Evolutionary conservation across 2,888 invertebrate species (phyloP), one percentile per base, ranked within the genome.

Genomic region (Tenthredo scrophulariae): DNA sequence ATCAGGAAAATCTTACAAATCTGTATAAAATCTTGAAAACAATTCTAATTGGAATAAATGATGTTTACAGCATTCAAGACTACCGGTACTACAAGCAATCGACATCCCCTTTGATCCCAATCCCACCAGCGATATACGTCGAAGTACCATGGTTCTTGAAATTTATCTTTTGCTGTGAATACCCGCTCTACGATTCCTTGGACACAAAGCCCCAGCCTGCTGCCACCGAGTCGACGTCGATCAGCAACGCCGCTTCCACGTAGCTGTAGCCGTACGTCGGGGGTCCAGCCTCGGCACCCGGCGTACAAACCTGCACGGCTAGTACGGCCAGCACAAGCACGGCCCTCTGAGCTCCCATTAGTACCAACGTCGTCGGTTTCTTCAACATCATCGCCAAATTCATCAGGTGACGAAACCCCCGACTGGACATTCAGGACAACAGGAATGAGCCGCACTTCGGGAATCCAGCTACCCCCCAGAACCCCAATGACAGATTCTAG

Each of bases 31-130:
- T 54, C n/a, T 77, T n/a, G 0, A 7, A 54, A 77, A 22, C 2
- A 15, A 54, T 77, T 29, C 18, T 43, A 43, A 50, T 50, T 77
- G 9, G 1, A n/a, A 40, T n/a, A 40, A 67, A 67, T 67, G 13
- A 33, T 77, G 50, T 86, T 94, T 94, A 15, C 93, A 97, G 97
- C 93, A 96, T 97, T 93, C 96, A 97, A 84, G 97, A 97, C 91
- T 98, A 98, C 94, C 95, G 97, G 87, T 96, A 96, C 92, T 98
- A 98, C 94, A 98, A 98, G 93, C 95, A 96, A 74, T 97, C 97
- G 2, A 98, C 98, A 75, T 98, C 98, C 86, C 98, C 98, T 0
- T 93, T 98, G 90, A 97, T 98, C 92, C 98, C 98, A 6, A 96
- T 98, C 86, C 98, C 98, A 10, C 97, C 98, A 0, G 95, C 96